Evolutionary conservation across 2,797 vertebrate genomes (phyloP).

Genomic region (Miichthys miiuy): DNA sequence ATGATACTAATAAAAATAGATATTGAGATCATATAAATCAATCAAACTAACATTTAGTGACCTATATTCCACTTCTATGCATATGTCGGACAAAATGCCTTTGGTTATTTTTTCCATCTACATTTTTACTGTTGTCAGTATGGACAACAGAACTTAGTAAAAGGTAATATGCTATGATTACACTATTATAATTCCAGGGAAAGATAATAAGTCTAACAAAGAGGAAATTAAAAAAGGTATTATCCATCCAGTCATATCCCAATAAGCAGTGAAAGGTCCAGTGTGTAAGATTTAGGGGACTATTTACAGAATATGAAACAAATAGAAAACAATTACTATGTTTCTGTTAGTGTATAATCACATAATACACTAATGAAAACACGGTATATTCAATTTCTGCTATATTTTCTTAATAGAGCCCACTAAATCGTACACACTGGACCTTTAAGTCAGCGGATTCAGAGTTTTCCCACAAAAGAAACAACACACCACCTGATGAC

Average conservation of each 20-base stretch:
- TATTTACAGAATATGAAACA: too few relatives aligned
- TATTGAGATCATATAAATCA: neutral
- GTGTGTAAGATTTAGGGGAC: too few relatives aligned
- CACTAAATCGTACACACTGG: too few relatives aligned
- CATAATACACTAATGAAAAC: too few relatives aligned
- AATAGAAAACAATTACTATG: too few relatives aligned
- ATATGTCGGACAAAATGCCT: neutral
- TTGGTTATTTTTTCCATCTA: neutral
- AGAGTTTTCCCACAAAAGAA: slow-evolving; percentile 1
- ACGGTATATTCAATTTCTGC: too few relatives aligned
- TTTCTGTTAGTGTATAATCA: too few relatives aligned
- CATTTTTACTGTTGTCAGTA: neutral
- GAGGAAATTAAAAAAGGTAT: too few relatives aligned
- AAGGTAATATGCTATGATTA: neutral
- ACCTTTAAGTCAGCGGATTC: neutral
- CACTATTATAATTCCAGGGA: too few relatives aligned
- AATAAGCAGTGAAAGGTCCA: neutral
- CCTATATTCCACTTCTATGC: neutral
- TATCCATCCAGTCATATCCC: neutral
- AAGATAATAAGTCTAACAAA: too few relatives aligned
- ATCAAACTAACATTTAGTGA: neutral
- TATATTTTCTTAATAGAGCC: too few relatives aligned
- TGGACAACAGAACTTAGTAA: neutral
- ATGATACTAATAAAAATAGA: neutral
- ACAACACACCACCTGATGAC: slow-evolving; percentile 3